phyloP scores from a whole-genome alignment of 1,140 invertebrate genomes.

The Prorops nasuta region DNA sequence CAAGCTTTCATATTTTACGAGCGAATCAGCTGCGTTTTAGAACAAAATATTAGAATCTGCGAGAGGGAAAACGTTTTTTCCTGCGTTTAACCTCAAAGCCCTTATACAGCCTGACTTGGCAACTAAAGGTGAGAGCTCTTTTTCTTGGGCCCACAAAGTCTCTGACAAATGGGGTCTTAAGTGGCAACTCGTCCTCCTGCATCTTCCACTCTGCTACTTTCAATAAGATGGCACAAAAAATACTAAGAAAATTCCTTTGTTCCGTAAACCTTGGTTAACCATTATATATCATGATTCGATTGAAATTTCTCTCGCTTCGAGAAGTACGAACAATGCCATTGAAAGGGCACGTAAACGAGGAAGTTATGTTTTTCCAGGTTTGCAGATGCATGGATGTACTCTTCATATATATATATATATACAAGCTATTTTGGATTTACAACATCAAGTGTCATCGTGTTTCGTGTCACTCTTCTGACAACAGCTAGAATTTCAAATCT shows the following conservation, averaged over 20 bases:
- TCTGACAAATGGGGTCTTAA: conserved; percentile 34
- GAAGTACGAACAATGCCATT: conserved; percentile 8
- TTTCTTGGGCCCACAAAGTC: conserved; percentile 20
- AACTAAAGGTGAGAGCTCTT: conserved; percentile 10
- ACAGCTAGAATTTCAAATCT: conserved; percentile 16
- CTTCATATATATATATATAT: too few relatives aligned
- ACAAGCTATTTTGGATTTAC: too few relatives aligned
- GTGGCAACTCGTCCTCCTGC: conserved; percentile 13
- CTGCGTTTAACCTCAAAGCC: conserved; percentile 12
- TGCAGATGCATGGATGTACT: too few relatives aligned
- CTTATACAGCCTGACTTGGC: conserved; percentile 27
- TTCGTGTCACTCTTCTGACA: conserved; percentile 20
- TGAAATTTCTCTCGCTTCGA: conserved; percentile 8
- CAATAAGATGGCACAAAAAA: conserved; percentile 7
- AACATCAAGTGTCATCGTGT: conserved; percentile 16
- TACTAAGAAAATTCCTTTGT: conserved; percentile 7
- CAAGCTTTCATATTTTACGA: too few relatives aligned
- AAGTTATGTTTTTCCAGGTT: too few relatives aligned
- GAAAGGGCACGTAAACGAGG: too few relatives aligned
- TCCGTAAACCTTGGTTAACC: conserved; percentile 2
- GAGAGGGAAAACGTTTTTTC: conserved; percentile 20
- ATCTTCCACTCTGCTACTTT: conserved; percentile 11
- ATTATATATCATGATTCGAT: conserved; percentile 9
- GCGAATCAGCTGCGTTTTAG: too few relatives aligned
- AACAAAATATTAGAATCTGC: too few relatives aligned